A percentile compares a stretch with the other conserved stretches of the same genome.
Conservation (phyloP, 1,140 invertebrate species). For the Plectus sambesii region DNA sequence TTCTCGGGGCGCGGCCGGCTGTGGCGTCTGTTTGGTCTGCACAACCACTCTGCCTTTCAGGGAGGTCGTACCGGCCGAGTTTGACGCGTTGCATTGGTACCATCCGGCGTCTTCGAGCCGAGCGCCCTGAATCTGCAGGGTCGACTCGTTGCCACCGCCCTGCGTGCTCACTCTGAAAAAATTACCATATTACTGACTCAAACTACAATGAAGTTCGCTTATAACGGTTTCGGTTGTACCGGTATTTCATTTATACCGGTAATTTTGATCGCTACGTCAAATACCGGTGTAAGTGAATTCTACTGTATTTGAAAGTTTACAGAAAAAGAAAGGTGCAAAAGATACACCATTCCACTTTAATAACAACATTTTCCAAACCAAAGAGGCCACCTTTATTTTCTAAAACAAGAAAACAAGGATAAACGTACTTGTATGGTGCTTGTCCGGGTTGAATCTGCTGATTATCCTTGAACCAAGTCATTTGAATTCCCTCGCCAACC, state of each 20-base stretch:
- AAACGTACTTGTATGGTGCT: too few relatives aligned
- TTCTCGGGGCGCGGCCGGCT: constrained; percentile 25
- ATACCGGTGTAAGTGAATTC: too few relatives aligned
- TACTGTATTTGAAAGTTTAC: too few relatives aligned
- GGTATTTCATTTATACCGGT: too few relatives aligned
- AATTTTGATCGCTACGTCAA: too few relatives aligned
- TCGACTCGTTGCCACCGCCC: constrained; percentile 17
- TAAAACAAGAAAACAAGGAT: too few relatives aligned
- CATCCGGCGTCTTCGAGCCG: constrained; percentile 28
- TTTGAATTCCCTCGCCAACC: constrained; percentile 18
- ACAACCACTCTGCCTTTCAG: constrained; percentile 34
- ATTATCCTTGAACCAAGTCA: constrained; percentile 25
- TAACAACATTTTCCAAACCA: background rate
- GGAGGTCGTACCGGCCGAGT: constrained; percentile 24
- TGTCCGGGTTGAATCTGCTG: constrained; percentile 13
- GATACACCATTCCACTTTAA: background rate
- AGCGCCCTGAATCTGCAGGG: constrained; percentile 23
- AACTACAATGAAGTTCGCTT: constrained; percentile 13
- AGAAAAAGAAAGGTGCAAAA: too few relatives aligned
- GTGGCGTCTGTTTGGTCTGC: constrained; percentile 20
- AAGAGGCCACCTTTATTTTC: background rate
- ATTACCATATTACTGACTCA: constrained; percentile 4
- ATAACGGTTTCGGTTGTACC: too few relatives aligned
- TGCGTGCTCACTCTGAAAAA: constrained; percentile 20
- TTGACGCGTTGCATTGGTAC: constrained; percentile 32